These are phyloP conservation scores for Stylophora pistillata DNA, from an alignment of 64 coral and sea anemone species.

Conservation along the genomic window DNA sequence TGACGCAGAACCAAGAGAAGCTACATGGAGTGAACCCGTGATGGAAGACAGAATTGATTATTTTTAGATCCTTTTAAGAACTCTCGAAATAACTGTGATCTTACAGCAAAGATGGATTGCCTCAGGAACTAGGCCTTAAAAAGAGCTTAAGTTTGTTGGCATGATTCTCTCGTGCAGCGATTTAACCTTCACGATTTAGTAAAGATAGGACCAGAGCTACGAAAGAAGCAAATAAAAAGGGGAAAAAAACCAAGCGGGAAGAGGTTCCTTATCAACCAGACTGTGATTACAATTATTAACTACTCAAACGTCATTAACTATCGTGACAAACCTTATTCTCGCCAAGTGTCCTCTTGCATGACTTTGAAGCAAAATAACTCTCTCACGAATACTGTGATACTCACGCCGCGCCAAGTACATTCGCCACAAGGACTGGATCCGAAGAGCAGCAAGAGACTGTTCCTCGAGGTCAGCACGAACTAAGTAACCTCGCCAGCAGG, in stretches of 20 bases:
- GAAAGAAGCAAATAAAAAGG: no score
- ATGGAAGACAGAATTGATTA: no score
- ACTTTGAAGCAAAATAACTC: slow-evolving; percentile 67
- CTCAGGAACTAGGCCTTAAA: no score
- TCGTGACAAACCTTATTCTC: slow-evolving; percentile 63
- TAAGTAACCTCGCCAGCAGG: slow-evolving; percentile 62
- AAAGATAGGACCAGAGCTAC: no score
- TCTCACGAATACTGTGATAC: slow-evolving; percentile 50
- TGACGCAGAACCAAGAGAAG: no score
- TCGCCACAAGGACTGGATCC: slow-evolving; percentile 84
- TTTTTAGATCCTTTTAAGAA: no score
- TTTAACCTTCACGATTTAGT: no score
- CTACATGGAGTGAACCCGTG: no score
- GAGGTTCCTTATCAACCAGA: background rate
- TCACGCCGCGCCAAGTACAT: slow-evolving; percentile 58
- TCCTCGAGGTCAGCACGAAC: slow-evolving; percentile 52
- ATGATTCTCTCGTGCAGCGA: no score
- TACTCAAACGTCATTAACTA: background rate
- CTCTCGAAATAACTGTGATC: no score
- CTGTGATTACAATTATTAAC: background rate
- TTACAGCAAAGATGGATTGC: no score
- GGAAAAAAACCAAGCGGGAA: background rate
- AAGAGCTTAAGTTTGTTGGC: no score
- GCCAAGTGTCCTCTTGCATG: slow-evolving; percentile 59
- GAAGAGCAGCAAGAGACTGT: slow-evolving; percentile 55